These are phyloP conservation scores for Pocillopora meandrina DNA, from an alignment of 92 coral and sea anemone genomes.

Conservation along the genomic window DNA sequence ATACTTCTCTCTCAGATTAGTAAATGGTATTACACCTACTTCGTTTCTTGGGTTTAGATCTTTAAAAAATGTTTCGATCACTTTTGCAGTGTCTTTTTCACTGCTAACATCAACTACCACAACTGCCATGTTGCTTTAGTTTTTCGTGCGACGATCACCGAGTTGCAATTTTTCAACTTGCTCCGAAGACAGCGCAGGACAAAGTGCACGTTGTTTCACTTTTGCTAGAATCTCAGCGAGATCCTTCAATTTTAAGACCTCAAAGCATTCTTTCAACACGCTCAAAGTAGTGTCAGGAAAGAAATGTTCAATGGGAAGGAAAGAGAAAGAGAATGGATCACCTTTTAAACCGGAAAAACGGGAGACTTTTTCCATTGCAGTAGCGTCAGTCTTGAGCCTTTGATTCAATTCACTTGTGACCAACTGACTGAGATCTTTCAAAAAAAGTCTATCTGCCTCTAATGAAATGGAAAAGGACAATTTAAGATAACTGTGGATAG, in stretches of 20 bases:
- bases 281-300: constrained; percentile 10
- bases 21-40: not conserved
- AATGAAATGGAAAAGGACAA: no score
- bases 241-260: not conserved
- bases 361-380: not conserved
- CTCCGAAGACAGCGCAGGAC: not conserved
- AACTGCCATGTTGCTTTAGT: not conserved
- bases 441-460: not conserved
- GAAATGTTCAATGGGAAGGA: not conserved
- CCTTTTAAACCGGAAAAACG: not conserved
- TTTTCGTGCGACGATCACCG: not conserved
- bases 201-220: not conserved
- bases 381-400: not conserved
- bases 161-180: not conserved
- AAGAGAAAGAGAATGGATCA: not conserved
- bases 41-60: not conserved
- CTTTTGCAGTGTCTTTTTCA: not conserved
- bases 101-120: not conserved
- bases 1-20: no score
- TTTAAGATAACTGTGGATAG: no score
- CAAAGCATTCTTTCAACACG: not conserved
- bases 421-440: not conserved
- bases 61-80: constrained; percentile 4
- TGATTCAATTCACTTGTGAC: not conserved
- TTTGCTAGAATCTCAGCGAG: not conserved